Conservation (phyloP, 1,140 invertebrate genomes). For the Pogonomyrmex californicus region DNA sequence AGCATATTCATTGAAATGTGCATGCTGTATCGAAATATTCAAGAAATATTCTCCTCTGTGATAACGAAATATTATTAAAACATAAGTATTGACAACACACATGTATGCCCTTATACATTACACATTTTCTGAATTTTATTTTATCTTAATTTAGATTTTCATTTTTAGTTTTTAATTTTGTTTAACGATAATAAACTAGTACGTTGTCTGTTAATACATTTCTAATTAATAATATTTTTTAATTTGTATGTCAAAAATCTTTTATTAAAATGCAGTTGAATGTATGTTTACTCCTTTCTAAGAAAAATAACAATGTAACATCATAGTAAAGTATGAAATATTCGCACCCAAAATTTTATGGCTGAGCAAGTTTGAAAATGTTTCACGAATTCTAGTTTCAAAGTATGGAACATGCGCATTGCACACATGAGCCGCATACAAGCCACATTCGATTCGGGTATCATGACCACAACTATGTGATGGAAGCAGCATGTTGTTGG, state of each 20-base stretch:
- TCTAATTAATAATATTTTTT: not conserved
- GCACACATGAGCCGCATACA: conserved; percentile 43
- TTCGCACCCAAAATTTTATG: conserved; percentile 41
- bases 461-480: conserved; percentile 62
- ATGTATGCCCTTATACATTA: not conserved
- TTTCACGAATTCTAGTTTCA: conserved; percentile 56
- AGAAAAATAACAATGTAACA: not conserved
- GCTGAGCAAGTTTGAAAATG: conserved; percentile 44
- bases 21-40: not conserved
- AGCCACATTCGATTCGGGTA: conserved; percentile 59
- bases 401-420: conserved; percentile 55
- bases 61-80: not conserved
- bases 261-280: not conserved
- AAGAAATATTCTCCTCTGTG: not conserved
- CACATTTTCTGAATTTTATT: not conserved
- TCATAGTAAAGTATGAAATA: conserved; percentile 10
- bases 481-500: conserved; percentile 60
- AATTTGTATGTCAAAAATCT: not conserved
- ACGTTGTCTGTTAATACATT: not conserved
- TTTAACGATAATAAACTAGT: not conserved
- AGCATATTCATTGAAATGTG: conserved; percentile 27
- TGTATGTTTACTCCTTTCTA: not conserved
- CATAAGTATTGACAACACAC: too few relatives aligned
- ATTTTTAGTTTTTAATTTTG: not conserved
- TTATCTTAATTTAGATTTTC: not conserved